A percentile compares a stretch with the other conserved stretches of the same genome.
These are phyloP conservation scores for Lophotis ruficrista DNA, from an alignment of 2,113 vertebrate species.

Conservation along the genomic window DNA sequence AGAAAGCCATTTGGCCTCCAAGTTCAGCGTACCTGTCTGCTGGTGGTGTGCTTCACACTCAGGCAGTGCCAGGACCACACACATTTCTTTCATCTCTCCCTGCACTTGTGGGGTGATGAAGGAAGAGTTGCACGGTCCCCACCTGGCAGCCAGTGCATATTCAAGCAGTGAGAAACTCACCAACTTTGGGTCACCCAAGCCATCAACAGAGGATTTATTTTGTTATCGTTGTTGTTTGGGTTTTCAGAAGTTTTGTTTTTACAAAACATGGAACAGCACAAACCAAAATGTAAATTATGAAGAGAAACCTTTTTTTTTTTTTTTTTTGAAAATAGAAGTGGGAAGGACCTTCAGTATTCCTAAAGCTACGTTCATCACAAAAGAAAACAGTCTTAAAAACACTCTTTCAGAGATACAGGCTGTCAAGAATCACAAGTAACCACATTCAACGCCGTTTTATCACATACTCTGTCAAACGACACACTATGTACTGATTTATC, in stretches of 20 bases:
- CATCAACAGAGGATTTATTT: neutral
- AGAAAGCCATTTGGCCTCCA: neutral
- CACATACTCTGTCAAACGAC: neutral
- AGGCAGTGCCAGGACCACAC: neutral
- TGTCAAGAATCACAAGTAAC: neutral
- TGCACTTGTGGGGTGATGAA: neutral
- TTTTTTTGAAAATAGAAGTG: neutral
- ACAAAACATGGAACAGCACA: neutral
- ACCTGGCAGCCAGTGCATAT: neutral
- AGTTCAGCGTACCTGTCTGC: neutral
- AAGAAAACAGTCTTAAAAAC: neutral
- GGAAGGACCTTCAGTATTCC: neutral
- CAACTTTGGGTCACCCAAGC: neutral
- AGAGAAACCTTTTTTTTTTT: neutral
- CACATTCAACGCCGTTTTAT: neutral
- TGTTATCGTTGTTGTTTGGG: neutral
- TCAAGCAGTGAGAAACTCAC: neutral
- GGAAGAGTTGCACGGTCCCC: neutral
- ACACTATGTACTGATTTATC: neutral
- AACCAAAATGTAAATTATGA: neutral
- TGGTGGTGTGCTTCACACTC: neutral
- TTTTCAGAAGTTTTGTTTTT: neutral
- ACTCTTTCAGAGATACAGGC: neutral
- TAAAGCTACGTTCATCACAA: neutral
- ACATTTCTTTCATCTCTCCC: neutral